Conservation (phyloP, 64 coral and sea anemone species). For the Cladopsammia gracilis region DNA sequence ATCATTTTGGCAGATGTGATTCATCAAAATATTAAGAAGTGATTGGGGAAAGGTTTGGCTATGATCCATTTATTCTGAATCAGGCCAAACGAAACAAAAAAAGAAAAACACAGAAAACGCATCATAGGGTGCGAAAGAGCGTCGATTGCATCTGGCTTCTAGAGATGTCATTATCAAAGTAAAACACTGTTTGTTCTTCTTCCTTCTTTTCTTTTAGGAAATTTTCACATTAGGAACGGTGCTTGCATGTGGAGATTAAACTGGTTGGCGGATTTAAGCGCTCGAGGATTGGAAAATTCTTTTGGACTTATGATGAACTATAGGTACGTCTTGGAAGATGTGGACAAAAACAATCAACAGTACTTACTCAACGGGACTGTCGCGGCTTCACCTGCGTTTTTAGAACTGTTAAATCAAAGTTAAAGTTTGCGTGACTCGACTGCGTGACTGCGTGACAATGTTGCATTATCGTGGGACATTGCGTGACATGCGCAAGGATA, state of each 20-base stretch:
- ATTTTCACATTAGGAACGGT: conserved; percentile 97
- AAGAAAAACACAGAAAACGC: too few species aligned
- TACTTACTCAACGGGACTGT: conserved; percentile 91
- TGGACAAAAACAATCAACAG: conserved; percentile 88
- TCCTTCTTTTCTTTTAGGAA: conserved; percentile 63
- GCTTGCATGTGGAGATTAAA: conserved; percentile 97
- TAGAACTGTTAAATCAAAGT: too few species aligned
- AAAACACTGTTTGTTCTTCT: neutral
- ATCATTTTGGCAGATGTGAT: too few species aligned
- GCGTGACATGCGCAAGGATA: too few species aligned
- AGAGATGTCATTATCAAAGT: neutral
- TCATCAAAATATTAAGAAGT: too few species aligned
- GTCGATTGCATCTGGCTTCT: neutral
- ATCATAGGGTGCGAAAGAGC: too few species aligned
- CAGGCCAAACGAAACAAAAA: too few species aligned
- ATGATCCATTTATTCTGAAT: too few species aligned
- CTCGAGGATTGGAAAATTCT: conserved; percentile 75
- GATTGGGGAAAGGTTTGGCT: too few species aligned
- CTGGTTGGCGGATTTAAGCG: conserved; percentile 90
- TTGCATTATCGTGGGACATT: too few species aligned
- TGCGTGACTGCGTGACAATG: neutral
- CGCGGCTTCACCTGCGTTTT: conserved; percentile 76
- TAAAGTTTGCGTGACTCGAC: too few species aligned
- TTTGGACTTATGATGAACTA: conserved; percentile 99
- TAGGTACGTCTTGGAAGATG: conserved; percentile 87